Conservation (phyloP, 1,140 invertebrate genomes). For the Bombus waltoni region DNA sequence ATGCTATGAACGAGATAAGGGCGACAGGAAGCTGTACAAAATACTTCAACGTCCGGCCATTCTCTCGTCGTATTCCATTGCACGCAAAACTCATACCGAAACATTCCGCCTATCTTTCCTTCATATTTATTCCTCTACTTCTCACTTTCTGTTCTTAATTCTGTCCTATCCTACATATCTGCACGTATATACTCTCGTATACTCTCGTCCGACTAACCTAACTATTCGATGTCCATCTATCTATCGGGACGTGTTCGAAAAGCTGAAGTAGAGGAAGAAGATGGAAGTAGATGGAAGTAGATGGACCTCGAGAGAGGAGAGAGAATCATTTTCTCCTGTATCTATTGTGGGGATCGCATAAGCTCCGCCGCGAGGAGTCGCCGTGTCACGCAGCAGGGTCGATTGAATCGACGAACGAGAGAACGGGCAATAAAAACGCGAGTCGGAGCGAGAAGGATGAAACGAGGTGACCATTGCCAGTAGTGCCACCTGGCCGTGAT, state of each 20-base stretch:
- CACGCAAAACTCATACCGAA: constrained; percentile 6
- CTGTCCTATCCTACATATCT: not conserved
- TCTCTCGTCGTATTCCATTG: constrained; percentile 27
- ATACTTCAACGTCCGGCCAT: constrained; percentile 17
- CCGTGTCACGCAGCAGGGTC: constrained; percentile 45
- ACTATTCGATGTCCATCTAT: not conserved
- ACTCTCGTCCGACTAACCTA: not conserved
- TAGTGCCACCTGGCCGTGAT: constrained; percentile 51
- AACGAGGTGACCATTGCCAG: not conserved
- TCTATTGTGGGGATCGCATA: constrained; percentile 33
- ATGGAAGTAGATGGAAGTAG: not conserved
- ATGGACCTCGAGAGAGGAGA: not conserved
- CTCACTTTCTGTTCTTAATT: too few relatives aligned
- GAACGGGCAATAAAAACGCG: constrained; percentile 13
- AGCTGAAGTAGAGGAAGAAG: not conserved
- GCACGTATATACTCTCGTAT: not conserved
- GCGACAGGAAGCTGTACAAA: constrained; percentile 33
- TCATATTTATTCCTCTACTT: too few relatives aligned
- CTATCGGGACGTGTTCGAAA: not conserved
- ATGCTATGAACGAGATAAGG: too few relatives aligned
- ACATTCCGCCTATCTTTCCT: not conserved
- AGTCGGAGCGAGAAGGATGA: constrained; percentile 15
- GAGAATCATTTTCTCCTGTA: constrained; percentile 10
- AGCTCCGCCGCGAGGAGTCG: constrained; percentile 44
- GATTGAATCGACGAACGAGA: constrained; percentile 60